Percentiles rank a stretch among this genome's conserved stretches.
Evolutionary conservation across 2,797 vertebrate genomes (phyloP).

Genomic region (Gadopsis marmoratus): DNA sequence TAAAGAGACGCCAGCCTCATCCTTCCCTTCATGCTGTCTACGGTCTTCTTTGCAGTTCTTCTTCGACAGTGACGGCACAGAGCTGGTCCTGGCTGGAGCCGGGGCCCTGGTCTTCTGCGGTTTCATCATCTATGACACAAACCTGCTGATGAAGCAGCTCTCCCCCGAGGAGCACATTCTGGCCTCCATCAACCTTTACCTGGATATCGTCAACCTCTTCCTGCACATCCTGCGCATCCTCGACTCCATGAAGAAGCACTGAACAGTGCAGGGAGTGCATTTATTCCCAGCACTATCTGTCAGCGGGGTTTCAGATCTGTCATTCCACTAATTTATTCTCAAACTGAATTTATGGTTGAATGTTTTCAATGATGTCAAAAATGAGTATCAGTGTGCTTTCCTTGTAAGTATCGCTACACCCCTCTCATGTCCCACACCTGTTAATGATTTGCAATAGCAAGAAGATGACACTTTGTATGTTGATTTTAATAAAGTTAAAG

Average conservation of each 20-base stretch:
- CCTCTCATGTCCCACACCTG: background rate
- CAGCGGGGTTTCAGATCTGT: background rate
- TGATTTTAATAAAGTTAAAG: background rate
- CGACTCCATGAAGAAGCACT: constrained; percentile 93
- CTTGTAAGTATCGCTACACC: background rate
- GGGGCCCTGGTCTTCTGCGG: constrained; percentile 96
- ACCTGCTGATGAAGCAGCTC: constrained; percentile 93
- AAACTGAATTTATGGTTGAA: background rate
- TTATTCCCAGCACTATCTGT: background rate
- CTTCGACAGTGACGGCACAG: constrained; percentile 88
- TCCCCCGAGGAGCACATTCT: constrained; percentile 96
- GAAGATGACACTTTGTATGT: background rate
- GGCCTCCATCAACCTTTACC: constrained; percentile 94
- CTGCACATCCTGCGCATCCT: constrained; percentile 91
- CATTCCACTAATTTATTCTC: constrained; percentile 4
- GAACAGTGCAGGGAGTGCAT: constrained; percentile 42
- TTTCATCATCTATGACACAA: constrained; percentile 96
- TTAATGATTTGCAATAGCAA: background rate
- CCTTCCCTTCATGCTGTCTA: background rate
- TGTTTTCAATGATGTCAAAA: background rate
- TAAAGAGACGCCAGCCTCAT: too few relatives aligned
- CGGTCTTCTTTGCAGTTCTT: constrained; percentile 85
- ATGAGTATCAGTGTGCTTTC: background rate
- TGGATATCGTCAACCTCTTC: constrained; percentile 97
- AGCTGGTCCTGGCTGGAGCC: constrained; percentile 86